Base-by-base conservation (phyloP, 2,113 vertebrate genomes). In the Tupaia tana region DNA sequence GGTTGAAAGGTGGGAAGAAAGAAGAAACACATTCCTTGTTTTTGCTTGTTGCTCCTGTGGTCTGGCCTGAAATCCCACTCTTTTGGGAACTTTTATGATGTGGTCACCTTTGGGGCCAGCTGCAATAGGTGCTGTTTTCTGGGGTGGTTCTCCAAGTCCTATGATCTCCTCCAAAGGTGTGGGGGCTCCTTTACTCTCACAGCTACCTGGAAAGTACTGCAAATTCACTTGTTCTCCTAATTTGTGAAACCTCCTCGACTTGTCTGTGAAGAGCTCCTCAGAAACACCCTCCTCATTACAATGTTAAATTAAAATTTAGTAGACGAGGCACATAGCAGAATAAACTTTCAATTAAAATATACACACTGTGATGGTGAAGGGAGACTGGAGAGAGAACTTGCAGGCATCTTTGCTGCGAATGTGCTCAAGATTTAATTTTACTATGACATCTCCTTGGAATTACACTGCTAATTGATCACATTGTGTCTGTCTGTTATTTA, bases 401-500 rank as follows among this genome's bases (percentile, higher is more conserved):
- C 64, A 31, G 74, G 96, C 96, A 96, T 94, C 97, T 96, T 66
- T 63, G 82, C 97, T 25, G 94, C 54, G 78, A 96, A 97, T 97
- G 93, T 97, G 97, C 87, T 95, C 0, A 69, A 96, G 97, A 98
- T 98, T 98, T 98, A 97, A 98, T 98, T 98, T 98, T 96, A 66
- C 97, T 96, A 74, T 97, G 98, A 98, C 98, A 97, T 98, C 98
- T 98, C 98, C 95, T 97, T 94, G 98, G 98, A 98, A 98, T 98
- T 98, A 85, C 97, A 75, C 93, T 88, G 98, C 97, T 98, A 98
- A 98, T 98, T 98, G 98, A 98, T 98, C 98, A 98, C 98, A 98
- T 98, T 98, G 98, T 97, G 98, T 95, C 98, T 98, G 98, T 98
- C 98, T 98, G 98, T 98, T 98, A 98, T 98, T 98, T 98, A 98